Conservation (phyloP, 2,113 vertebrate species). For the Pygoscelis adeliae region DNA sequence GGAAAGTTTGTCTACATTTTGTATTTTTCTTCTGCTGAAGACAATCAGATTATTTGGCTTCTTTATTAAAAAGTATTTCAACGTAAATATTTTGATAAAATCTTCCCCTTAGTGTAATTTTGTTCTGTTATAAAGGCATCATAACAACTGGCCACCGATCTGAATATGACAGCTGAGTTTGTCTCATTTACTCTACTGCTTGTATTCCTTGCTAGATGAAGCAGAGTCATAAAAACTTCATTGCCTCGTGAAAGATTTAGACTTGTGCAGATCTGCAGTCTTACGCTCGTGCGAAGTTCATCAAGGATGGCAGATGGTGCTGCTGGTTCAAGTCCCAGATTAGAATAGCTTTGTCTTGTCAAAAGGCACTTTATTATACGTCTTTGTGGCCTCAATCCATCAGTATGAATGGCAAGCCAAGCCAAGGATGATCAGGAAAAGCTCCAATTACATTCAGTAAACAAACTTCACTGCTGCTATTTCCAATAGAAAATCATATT, state of each 20-base stretch:
- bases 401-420: not conserved
- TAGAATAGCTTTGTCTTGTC: not conserved
- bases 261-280: not conserved
- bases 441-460: not conserved
- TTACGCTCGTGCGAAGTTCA: not conserved
- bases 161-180: not conserved
- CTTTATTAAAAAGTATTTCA: not conserved
- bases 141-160: not conserved
- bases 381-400: not conserved
- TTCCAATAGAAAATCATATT: constrained; percentile 11
- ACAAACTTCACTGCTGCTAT: constrained; percentile 9
- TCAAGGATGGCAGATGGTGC: not conserved
- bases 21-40: not conserved
- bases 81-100: not conserved
- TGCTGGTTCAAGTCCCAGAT: not conserved
- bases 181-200: not conserved
- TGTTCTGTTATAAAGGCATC: not conserved
- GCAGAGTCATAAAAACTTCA: not conserved
- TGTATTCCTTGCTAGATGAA: not conserved
- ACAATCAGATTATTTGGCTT: not conserved
- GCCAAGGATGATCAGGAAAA: not conserved
- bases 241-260: not conserved
- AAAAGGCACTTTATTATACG: not conserved
- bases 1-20: not conserved
- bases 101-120: not conserved